These are phyloP conservation scores for Melinaea marsaeus DNA, from an alignment of 2,888 invertebrate species.

Conservation along the genomic window DNA sequence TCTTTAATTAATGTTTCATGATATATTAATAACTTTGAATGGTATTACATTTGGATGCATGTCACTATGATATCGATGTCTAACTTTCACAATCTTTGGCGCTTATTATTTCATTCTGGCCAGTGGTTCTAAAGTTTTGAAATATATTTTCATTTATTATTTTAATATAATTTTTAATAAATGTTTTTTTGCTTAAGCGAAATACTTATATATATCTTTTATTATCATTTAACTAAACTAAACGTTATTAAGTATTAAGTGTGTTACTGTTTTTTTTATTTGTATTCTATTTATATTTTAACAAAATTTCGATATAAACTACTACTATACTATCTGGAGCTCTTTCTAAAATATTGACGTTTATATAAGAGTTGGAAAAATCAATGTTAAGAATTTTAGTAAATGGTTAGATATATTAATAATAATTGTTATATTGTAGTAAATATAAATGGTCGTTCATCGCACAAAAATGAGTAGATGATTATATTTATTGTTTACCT, in stretches of 20 bases:
- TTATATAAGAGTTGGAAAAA: slow-evolving; percentile 49
- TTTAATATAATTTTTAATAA: slow-evolving; percentile 1
- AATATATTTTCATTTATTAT: slow-evolving; percentile 8
- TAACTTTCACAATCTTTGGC: slow-evolving; percentile 24
- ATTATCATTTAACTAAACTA: no score
- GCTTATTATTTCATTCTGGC: slow-evolving; percentile 2
- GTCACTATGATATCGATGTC: slow-evolving; percentile 27
- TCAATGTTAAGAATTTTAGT: slow-evolving; percentile 57
- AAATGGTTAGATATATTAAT: slow-evolving; percentile 52
- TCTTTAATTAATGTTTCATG: no score
- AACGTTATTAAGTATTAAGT: neutral
- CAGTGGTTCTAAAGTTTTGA: slow-evolving; percentile 13
- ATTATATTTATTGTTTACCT: slow-evolving; percentile 7
- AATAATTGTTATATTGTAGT: slow-evolving; percentile 62
- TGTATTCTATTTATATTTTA: neutral
- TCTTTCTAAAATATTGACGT: slow-evolving; percentile 47
- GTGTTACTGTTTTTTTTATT: neutral
- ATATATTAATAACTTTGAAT: no score
- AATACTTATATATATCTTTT: no score
- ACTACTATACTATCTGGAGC: neutral
- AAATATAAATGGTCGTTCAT: slow-evolving; percentile 57
- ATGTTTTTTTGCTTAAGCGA: no score
- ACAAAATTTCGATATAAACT: neutral
- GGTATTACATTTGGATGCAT: neutral
- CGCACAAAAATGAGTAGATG: slow-evolving; percentile 69